A percentile compares a stretch with the other conserved stretches of the same genome.
Evolutionary conservation across 2,113 vertebrate species (phyloP).

Genomic region (Percina caprodes): DNA sequence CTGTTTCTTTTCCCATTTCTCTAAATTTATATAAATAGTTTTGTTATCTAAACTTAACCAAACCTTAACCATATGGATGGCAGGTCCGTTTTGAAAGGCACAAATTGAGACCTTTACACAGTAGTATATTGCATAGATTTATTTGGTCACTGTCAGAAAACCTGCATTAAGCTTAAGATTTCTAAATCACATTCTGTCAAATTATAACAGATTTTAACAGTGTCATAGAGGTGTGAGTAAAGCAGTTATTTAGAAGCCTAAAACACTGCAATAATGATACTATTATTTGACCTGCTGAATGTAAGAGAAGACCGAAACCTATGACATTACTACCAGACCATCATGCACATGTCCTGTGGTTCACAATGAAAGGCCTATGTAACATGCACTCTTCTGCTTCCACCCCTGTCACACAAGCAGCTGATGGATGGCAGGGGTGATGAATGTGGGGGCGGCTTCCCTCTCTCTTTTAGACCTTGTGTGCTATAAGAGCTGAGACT

Average conservation of each 20-base stretch:
- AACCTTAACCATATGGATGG: neutral
- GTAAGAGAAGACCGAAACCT: neutral
- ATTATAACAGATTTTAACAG: neutral
- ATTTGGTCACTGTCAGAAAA: neutral
- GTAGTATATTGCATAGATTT: neutral
- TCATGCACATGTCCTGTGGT: slow-evolving; percentile 26
- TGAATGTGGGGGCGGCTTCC: slow-evolving; percentile 45
- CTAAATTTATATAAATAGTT: neutral
- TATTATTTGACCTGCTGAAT: neutral
- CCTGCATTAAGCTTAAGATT: neutral
- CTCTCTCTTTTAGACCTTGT: slow-evolving; percentile 37
- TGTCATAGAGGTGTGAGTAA: neutral
- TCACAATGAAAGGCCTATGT: slow-evolving; percentile 38
- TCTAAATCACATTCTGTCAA: neutral
- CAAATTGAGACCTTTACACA: neutral
- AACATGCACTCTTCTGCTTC: slow-evolving; percentile 35
- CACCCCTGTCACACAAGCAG: slow-evolving; percentile 29
- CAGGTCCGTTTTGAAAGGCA: neutral
- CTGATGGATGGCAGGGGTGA: slow-evolving; percentile 50
- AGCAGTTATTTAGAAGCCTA: neutral
- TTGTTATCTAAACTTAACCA: neutral
- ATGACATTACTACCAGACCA: neutral
- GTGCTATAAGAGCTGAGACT: slow-evolving; percentile 11
- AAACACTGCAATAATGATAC: neutral
- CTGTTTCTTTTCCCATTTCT: neutral